Evolutionary conservation across 53 echinoderm and acorn worm genomes (phyloP).

Genomic region (Glandiceps talaboti): DNA sequence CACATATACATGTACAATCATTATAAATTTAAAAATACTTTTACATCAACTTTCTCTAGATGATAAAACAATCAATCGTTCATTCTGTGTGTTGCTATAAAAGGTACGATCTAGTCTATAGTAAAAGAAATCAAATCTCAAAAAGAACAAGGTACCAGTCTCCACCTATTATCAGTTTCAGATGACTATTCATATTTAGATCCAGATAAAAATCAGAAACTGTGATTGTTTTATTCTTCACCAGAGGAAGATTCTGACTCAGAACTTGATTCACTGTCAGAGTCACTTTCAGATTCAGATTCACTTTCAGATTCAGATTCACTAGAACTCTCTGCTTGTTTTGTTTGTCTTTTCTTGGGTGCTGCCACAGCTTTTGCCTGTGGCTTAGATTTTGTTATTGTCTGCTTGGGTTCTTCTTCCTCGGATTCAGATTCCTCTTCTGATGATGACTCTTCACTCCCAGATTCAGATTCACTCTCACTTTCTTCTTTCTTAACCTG

Average conservation of each 20-base stretch:
- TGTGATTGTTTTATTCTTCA: slow-evolving; percentile 44
- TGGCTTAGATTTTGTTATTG: slow-evolving; percentile 6
- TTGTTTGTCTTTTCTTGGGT: slow-evolving; percentile 1
- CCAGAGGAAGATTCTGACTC: slow-evolving; percentile 7
- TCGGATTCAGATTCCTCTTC: slow-evolving; percentile 16
- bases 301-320: slow-evolving; percentile 19
- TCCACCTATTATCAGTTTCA: too few relatives aligned
- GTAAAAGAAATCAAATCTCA: too few relatives aligned
- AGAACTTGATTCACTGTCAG: slow-evolving; percentile 13
- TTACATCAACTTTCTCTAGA: too few relatives aligned
- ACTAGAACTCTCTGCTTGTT: slow-evolving; percentile 1
- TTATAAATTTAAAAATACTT: too few relatives aligned
- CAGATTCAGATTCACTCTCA: slow-evolving; percentile 19
- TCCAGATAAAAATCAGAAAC: too few relatives aligned
- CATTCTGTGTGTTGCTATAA: too few relatives aligned
- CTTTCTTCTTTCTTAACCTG: slow-evolving; percentile 25
- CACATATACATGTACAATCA: too few relatives aligned
- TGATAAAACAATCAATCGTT: too few relatives aligned
- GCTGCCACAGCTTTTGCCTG: slow-evolving; percentile 8
- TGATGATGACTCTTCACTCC: slow-evolving; percentile 19
- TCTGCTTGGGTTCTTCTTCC: slow-evolving; percentile 7
- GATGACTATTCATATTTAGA: too few relatives aligned
- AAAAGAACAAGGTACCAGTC: too few relatives aligned
- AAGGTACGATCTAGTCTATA: too few relatives aligned
- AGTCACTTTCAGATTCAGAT: slow-evolving; percentile 17